These are phyloP conservation scores for Parus major DNA, from an alignment of 2,113 vertebrate genomes.

Conservation along the genomic window DNA sequence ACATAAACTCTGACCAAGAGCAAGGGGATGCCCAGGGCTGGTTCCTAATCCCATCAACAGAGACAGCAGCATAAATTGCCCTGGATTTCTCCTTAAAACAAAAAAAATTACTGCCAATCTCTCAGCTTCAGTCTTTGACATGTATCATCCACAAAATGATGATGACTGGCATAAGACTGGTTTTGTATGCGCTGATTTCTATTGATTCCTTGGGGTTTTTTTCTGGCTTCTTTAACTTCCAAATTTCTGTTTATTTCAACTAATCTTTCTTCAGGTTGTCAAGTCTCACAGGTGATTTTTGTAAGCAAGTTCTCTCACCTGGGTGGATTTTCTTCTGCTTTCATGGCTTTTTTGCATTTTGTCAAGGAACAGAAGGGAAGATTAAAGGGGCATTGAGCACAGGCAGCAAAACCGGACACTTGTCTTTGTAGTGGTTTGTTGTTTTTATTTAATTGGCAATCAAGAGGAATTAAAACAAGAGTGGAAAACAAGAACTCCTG, in stretches of 20 bases:
- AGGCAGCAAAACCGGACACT: background rate
- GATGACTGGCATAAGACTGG: background rate
- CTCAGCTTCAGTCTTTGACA: background rate
- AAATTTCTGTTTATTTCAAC: background rate
- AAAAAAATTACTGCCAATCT: background rate
- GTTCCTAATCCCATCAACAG: background rate
- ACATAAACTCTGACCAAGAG: background rate
- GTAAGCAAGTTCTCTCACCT: background rate
- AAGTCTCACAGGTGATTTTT: background rate
- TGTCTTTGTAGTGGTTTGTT: background rate
- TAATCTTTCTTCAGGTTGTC: background rate
- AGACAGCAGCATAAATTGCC: background rate
- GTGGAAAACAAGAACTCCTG: slow-evolving; percentile 15
- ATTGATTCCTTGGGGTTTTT: background rate
- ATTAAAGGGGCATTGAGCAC: background rate
- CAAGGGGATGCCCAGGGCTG: background rate
- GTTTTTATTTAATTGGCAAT: background rate
- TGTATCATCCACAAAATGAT: background rate
- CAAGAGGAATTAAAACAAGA: slow-evolving; percentile 52
- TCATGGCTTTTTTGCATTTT: background rate
- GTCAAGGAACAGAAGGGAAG: background rate
- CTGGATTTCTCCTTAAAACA: background rate
- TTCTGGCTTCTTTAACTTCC: background rate
- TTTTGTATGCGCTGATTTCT: background rate
- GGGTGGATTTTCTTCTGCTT: background rate